Evolutionary conservation across 2,113 vertebrate genomes (phyloP).

Genomic region (Manacus vitellinus): DNA sequence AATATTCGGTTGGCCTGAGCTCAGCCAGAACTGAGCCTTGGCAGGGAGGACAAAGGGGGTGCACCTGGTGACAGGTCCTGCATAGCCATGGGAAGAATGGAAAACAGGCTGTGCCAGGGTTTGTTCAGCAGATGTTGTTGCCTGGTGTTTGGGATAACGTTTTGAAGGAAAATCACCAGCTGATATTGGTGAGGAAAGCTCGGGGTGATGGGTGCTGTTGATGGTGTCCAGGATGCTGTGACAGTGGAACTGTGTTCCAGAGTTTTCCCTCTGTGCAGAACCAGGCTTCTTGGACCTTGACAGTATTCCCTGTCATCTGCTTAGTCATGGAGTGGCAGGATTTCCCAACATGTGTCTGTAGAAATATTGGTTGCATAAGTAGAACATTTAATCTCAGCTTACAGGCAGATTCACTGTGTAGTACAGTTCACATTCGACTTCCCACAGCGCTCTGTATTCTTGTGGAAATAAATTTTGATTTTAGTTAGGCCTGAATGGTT

Average conservation of each 20-base stretch:
- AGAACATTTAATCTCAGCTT: background rate
- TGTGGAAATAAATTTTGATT: background rate
- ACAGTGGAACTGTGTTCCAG: fast-evolving
- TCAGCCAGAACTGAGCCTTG: background rate
- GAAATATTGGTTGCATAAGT: background rate
- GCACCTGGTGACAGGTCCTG: background rate
- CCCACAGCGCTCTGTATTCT: fast-evolving
- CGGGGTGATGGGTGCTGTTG: fast-evolving
- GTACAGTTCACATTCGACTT: background rate
- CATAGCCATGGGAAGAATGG: fast-evolving
- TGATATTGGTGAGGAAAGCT: background rate
- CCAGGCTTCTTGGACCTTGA: background rate
- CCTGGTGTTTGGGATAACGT: background rate
- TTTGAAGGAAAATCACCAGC: background rate
- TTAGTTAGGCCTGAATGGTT: background rate
- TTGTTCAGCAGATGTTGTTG: background rate
- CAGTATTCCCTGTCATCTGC: background rate
- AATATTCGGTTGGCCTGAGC: background rate
- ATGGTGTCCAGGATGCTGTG: fast-evolving
- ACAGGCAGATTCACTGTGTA: background rate
- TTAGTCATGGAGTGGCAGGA: background rate
- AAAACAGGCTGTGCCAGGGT: background rate
- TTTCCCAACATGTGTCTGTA: background rate
- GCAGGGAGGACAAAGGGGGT: no score
- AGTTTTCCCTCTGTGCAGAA: background rate